phyloP scores from a whole-genome alignment of 1,140 invertebrate genomes.

The Brachionus sp. region DNA sequence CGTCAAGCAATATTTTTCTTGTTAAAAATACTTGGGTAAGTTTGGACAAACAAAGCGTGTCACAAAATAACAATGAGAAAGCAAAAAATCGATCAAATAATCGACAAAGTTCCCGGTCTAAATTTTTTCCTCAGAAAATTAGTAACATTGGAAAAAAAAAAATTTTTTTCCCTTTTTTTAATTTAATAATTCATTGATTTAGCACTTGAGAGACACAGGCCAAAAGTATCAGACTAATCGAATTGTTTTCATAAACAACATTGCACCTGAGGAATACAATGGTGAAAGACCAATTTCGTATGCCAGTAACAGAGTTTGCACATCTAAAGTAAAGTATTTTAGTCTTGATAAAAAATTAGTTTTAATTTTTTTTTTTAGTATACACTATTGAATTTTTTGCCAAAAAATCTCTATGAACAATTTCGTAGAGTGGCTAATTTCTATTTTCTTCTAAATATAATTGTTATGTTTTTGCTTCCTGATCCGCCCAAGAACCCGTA shows the following conservation, averaged over 20 bases:
- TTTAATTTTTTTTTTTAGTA: slow-evolving; percentile 63
- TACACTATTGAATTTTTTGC: slow-evolving; percentile 73
- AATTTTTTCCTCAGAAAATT: neutral
- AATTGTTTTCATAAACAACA: neutral
- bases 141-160: neutral
- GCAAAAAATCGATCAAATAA: neutral
- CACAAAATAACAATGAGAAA: neutral
- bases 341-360: neutral
- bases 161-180: neutral
- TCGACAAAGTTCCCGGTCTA: neutral
- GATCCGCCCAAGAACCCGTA: slow-evolving; percentile 73
- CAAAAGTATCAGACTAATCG: neutral
- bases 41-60: neutral
- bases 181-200: neutral
- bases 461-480: slow-evolving; percentile 64
- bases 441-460: slow-evolving; percentile 72
- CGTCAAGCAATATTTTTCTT: neutral
- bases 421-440: slow-evolving; percentile 78
- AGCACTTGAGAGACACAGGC: neutral
- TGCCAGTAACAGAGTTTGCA: neutral
- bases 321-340: neutral
- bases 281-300: neutral
- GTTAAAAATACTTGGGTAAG: neutral
- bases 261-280: neutral
- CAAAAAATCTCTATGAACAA: slow-evolving; percentile 78